phyloP scores from a whole-genome alignment of 2,888 invertebrate species.

The Xanthia togata region DNA sequence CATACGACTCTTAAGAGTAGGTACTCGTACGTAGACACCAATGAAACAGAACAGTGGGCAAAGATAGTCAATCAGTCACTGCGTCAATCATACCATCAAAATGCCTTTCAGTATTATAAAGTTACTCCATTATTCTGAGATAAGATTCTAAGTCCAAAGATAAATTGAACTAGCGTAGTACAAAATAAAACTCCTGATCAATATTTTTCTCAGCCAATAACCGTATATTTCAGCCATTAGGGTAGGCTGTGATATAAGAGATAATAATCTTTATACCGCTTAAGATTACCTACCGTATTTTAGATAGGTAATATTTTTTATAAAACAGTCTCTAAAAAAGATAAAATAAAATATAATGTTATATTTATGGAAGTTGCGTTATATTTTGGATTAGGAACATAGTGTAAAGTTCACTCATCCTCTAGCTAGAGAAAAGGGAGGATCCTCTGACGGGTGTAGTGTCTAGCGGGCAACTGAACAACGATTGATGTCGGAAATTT shows the following conservation, averaged over 20 bases:
- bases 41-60: not conserved
- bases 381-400: too few species aligned
- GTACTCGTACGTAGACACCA: not conserved
- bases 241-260: constrained; percentile 57
- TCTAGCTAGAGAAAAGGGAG: too few species aligned
- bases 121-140: not conserved
- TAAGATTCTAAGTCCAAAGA: not conserved
- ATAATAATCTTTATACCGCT: constrained; percentile 55
- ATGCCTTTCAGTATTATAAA: not conserved
- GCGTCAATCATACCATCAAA: not conserved
- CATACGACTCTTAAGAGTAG: not conserved
- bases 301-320: constrained; percentile 37
- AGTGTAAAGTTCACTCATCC: too few species aligned
- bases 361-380: constrained; percentile 12
- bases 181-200: constrained; percentile 50
- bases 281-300: constrained; percentile 44
- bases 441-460: too few species aligned
- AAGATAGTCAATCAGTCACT: not conserved
- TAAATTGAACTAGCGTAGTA: constrained; percentile 31
- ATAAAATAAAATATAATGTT: not conserved
- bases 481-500: too few species aligned
- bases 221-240: constrained; percentile 65
- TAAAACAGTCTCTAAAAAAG: not conserved
- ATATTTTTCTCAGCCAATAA: constrained; percentile 67
- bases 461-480: too few species aligned